Evolutionary conservation across 2,888 invertebrate genomes (phyloP), one percentile per base, ranked within the genome.

Genomic region (Mimas tiliae): DNA sequence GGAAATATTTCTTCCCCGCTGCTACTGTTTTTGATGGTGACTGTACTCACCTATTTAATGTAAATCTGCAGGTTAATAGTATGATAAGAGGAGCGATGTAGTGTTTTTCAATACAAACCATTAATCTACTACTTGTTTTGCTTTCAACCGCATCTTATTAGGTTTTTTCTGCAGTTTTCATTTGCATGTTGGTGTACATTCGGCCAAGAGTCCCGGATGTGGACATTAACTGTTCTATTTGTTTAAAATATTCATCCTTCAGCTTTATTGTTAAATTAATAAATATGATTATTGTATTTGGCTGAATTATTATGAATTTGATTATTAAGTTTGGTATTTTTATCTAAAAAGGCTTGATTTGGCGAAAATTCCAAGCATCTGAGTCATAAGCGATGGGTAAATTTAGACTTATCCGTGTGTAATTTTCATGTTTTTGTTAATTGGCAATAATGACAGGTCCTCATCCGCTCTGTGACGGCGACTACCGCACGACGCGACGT

Each of bases 51-150:
- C 74, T 79, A 75, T 76, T 83, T 85, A 85, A 64, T 87, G 74
- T 85, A 71, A 65, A 70, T 45, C 65, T 66, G 63, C 71, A 78
- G 81, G 81, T 80, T 86, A 87, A 85, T 76, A 80, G 67, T 79
- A 88, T 89, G 85, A 45, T 81, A 84, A 87, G 85, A 48, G 67
- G 21, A 48, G 58, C 65, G 70, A 77, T 76, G 76, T 82, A 79
- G 73, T 71, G 81, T 75, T 82, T 86, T 73, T 27, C 51, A 74
- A 80, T 82, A 74, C 72, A 68, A 72, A 71, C 70, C 79, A 83
- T 81, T 82, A 82, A 84, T 88, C 82, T 82, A 74, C 71, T 72
- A 78, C 80, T 79, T 80, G 78, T 83, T 82, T 84, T 81, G 74
- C 69, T 71, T 73, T 70, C 73, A 72, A 79, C 74, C 73, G 71